phyloP scores from a whole-genome alignment of 2,888 invertebrate genomes.

The Herminia tarsipennalis region DNA sequence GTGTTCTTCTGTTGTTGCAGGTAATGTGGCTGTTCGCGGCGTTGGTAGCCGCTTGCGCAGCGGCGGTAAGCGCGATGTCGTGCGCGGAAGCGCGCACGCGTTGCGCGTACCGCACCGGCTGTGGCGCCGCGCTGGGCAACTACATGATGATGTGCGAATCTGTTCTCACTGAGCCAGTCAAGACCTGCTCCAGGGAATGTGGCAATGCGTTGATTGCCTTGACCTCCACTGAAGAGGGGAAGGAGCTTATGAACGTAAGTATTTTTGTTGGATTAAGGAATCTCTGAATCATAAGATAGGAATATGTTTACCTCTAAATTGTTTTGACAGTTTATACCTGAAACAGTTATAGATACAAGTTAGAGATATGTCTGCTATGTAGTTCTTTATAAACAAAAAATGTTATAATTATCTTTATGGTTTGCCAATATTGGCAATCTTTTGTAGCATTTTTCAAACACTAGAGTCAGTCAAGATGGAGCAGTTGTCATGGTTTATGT shows the following conservation, averaged over 20 bases:
- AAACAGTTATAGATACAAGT: too few species aligned
- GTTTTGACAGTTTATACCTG: too few species aligned
- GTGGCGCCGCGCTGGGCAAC: constrained; percentile 91
- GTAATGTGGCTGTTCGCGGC: constrained; percentile 75
- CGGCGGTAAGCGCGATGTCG: constrained; percentile 61
- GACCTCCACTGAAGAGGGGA: constrained; percentile 92
- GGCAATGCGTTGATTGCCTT: constrained; percentile 92
- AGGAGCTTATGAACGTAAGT: constrained; percentile 91
- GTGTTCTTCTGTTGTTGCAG: constrained; percentile 39
- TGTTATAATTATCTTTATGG: too few species aligned
- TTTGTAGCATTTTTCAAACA: too few species aligned
- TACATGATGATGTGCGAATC: constrained; percentile 91
- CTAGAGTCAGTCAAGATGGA: too few species aligned
- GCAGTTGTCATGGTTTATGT: too few species aligned
- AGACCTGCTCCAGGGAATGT: constrained; percentile 89
- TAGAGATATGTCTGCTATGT: too few species aligned
- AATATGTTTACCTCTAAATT: too few species aligned
- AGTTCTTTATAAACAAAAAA: too few species aligned
- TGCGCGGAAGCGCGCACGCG: constrained; percentile 90
- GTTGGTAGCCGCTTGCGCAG: constrained; percentile 58
- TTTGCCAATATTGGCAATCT: too few species aligned
- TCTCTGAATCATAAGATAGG: too few species aligned
- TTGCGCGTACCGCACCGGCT: constrained; percentile 91
- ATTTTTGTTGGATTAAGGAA: not conserved
- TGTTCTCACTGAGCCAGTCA: constrained; percentile 86